Conservation (phyloP, 2,888 invertebrate species). For the Peribatodes rhomboidaria region DNA sequence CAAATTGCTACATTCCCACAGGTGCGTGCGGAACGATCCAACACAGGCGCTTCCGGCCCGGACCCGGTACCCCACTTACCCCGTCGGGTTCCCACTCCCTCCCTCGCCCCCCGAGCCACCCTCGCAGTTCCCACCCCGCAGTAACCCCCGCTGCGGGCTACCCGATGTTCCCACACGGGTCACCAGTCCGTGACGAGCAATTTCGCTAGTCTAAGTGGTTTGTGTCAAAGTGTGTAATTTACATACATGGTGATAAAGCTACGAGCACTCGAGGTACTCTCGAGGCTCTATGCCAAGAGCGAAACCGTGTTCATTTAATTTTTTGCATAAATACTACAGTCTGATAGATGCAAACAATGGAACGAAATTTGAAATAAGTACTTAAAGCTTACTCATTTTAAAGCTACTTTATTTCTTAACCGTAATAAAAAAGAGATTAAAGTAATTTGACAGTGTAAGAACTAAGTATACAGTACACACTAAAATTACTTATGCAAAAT, state of each 20-base stretch:
- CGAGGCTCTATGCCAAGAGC: constrained; percentile 11
- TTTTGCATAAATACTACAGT: constrained; percentile 7
- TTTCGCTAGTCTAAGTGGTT: constrained; percentile 71
- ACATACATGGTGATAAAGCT: constrained; percentile 42
- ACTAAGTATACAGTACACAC: neutral
- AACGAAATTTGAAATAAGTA: neutral
- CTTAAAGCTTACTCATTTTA: neutral
- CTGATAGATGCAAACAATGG: neutral
- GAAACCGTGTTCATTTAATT: constrained; percentile 26
- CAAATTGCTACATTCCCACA: constrained; percentile 81
- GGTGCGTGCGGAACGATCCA: constrained; percentile 77
- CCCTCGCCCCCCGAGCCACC: constrained; percentile 53
- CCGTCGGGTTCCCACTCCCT: constrained; percentile 52
- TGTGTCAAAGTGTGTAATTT: constrained; percentile 56
- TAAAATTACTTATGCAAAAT: constrained; percentile 21
- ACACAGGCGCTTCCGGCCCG: constrained; percentile 78
- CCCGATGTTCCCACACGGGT: constrained; percentile 77
- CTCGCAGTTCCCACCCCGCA: constrained; percentile 51
- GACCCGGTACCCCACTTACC: constrained; percentile 72
- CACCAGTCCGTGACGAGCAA: constrained; percentile 72
- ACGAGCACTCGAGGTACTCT: neutral
- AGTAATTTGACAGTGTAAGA: neutral
- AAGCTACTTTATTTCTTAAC: neutral
- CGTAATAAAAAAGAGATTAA: neutral
- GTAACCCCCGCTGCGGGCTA: constrained; percentile 50